phyloP scores from a whole-genome alignment of 2,888 invertebrate species.

The Agrochola macilenta region DNA sequence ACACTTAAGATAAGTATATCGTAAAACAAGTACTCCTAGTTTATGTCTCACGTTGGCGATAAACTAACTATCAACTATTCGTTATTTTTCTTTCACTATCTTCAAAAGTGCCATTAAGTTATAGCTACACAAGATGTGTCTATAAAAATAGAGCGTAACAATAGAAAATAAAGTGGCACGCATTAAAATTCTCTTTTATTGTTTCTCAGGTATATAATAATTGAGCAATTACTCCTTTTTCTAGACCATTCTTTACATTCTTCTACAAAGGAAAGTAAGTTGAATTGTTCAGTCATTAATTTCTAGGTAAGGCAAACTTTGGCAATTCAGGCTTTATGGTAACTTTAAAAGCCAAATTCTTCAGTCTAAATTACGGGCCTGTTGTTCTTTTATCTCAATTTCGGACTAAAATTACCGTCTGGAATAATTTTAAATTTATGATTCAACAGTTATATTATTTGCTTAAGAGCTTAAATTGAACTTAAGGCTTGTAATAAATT shows the following conservation, averaged over 20 bases:
- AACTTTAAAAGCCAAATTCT: constrained; percentile 35
- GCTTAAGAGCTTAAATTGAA: constrained; percentile 16
- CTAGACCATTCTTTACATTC: not conserved
- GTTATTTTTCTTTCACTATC: constrained; percentile 21
- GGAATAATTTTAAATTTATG: constrained; percentile 33
- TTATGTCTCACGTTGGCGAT: constrained; percentile 33
- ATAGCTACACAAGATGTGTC: not conserved
- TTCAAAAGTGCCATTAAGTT: not conserved
- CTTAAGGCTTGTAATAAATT: constrained; percentile 56
- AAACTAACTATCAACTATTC: constrained; percentile 31
- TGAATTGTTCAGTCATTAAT: constrained; percentile 24
- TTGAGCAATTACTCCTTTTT: not conserved
- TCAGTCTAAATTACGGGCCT: constrained; percentile 35
- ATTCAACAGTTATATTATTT: constrained; percentile 47
- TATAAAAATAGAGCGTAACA: not conserved
- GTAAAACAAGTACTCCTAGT: constrained; percentile 42
- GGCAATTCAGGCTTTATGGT: constrained; percentile 8
- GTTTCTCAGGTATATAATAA: not conserved
- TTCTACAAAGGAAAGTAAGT: constrained; percentile 1
- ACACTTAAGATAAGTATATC: constrained; percentile 34
- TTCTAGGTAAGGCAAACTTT: constrained; percentile 6
- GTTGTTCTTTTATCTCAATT: constrained; percentile 53
- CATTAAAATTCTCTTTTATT: not conserved
- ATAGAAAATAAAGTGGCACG: not conserved
- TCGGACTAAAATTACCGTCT: constrained; percentile 42